Evolutionary conservation across 2,797 vertebrate genomes (phyloP).

Genomic region (Myotis pilosus): DNA sequence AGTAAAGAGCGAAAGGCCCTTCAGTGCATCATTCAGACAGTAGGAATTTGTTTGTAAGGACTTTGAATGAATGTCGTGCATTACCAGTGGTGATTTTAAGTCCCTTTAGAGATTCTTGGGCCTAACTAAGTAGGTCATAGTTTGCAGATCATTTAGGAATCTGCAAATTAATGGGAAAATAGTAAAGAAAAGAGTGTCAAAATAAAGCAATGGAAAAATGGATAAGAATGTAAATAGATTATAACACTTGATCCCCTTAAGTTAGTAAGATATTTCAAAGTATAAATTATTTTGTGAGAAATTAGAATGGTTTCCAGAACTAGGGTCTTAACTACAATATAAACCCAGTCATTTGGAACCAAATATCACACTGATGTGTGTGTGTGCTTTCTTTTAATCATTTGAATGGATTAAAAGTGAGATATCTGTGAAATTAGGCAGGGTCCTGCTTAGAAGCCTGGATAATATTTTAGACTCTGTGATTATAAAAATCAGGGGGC

Average conservation of each 20-base stretch:
- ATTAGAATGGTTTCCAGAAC: background rate
- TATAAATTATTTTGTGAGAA: conserved; percentile 26
- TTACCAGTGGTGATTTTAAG: conserved; percentile 2
- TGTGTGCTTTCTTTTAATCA: too few species aligned
- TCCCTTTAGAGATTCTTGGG: conserved; percentile 1
- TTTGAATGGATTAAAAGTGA: too few species aligned
- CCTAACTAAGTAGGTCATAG: background rate
- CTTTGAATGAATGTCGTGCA: background rate
- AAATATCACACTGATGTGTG: background rate
- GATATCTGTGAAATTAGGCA: background rate
- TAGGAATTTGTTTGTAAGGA: conserved; percentile 34
- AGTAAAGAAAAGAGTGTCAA: background rate
- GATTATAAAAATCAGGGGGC: background rate
- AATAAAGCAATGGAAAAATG: conserved; percentile 1
- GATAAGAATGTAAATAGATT: background rate
- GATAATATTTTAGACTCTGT: background rate
- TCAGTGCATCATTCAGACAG: background rate
- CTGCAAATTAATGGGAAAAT: background rate
- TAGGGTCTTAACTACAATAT: background rate
- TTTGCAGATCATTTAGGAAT: conserved; percentile 10
- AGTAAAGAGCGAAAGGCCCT: background rate
- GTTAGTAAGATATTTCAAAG: conserved; percentile 23
- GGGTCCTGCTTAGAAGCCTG: background rate
- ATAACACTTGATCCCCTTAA: background rate
- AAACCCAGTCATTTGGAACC: background rate